Evolutionary conservation across 2,113 vertebrate species (phyloP), one percentile per base, ranked within the genome.

Genomic region (Protomyctophum bolini): DNA sequence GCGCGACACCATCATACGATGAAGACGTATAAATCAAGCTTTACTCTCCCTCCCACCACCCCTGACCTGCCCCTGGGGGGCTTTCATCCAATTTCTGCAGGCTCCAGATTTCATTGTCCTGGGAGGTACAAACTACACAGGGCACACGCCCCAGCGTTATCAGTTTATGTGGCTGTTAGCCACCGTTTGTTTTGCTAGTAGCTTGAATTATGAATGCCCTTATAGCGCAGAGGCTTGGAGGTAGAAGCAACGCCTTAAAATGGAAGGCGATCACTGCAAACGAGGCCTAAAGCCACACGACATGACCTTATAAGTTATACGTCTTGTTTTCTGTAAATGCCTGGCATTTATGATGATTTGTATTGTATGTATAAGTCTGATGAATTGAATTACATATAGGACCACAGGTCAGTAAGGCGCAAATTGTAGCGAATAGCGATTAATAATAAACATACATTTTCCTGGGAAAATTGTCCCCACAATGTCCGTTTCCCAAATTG

Each of bases 141-240:
- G 59, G 63, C 29, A 68, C 75, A 71, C 61, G 21, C 33, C 61
- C 59, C 70, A 52, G 28, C 45, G 75, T 77, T 67, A 75, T 88
- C 76, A 11, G 46, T 79, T 88, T 82, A 77, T 62, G 73, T 2
- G 46, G 68, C 73, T 58, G 58, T 75, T 70, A 70, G 72, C 66
- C 58, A 58, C 56, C 75, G 85, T 80, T 41, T 3, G 83, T 57
- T 66, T 8, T 61, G 71, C 62, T 61, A 41, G 75, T 60, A 67
- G 81, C 56, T 0, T 60, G 60, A 73, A 72, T 84, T 72, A 78
- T 21, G 21, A 83, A 77, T 33, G 65, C 72, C 70, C 7, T n/a
- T 68, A 83, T 21, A 83, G 83, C 87, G 83, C 60, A 63, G 77
- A 76, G 78, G 77, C 81, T 76, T 56, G 7, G 52, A 49, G 54